A percentile compares a stretch with the other conserved stretches of the same genome.
Evolutionary conservation across 2,113 vertebrate genomes (phyloP).

Genomic region (Epinephelus cyanopodus): DNA sequence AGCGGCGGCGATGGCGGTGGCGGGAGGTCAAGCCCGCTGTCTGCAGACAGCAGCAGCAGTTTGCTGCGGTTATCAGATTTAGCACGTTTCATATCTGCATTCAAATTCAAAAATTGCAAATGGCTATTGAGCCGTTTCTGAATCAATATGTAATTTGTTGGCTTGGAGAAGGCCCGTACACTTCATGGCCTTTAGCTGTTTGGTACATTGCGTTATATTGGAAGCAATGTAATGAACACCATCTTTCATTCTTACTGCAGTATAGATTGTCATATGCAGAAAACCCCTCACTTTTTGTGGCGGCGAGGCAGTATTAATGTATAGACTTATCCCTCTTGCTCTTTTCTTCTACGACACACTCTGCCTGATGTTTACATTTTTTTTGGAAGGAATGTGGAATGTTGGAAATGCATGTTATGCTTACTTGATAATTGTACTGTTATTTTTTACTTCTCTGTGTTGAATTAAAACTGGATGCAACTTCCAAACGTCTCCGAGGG

Average conservation of each 20-base stretch:
- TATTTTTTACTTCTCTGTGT: constrained; percentile 44
- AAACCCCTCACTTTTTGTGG: constrained; percentile 30
- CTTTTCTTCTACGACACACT: constrained; percentile 31
- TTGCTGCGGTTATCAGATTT: constrained; percentile 52
- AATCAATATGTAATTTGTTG: constrained; percentile 83
- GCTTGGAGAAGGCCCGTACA: constrained; percentile 47
- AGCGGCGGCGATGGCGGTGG: neutral
- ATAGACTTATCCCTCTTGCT: constrained; percentile 38
- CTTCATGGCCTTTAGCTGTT: constrained; percentile 71
- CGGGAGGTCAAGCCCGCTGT: constrained; percentile 30
- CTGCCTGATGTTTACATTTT: constrained; percentile 76
- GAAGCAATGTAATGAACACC: constrained; percentile 74
- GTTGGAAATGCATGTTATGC: constrained; percentile 62
- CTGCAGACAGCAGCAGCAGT: constrained; percentile 23
- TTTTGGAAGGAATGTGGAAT: constrained; percentile 46
- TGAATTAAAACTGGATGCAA: constrained; percentile 72
- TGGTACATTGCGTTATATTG: constrained; percentile 73
- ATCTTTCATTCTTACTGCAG: constrained; percentile 73
- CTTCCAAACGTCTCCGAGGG: constrained; percentile 3
- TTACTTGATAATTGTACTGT: constrained; percentile 62
- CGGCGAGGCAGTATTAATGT: constrained; percentile 48
- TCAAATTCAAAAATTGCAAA: constrained; percentile 77
- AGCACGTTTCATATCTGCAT: constrained; percentile 70
- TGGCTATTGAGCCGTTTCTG: constrained; percentile 71
- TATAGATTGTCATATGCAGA: constrained; percentile 72